Conservation (phyloP, 30 jellyfish, hydroid and myxozoan genomes). For the Turritopsis dohrnii region DNA sequence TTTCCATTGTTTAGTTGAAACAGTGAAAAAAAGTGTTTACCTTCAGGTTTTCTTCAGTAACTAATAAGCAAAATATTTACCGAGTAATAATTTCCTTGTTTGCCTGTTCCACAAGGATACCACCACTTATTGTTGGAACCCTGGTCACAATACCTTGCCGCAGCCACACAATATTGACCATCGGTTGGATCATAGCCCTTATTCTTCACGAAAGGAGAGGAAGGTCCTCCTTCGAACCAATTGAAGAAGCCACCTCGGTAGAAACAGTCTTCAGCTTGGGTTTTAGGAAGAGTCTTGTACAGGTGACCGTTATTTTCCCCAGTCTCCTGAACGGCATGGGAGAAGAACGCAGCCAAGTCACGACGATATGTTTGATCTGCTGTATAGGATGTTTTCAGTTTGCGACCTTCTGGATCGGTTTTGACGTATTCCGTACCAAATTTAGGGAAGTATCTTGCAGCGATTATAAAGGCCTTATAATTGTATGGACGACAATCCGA, state of each 20-base stretch:
- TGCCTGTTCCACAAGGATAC: conserved; percentile 66
- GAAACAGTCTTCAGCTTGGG: conserved; percentile 77
- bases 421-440: conserved; percentile 81
- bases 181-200: conserved; percentile 72
- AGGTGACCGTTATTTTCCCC: conserved; percentile 87
- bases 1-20: too few species aligned
- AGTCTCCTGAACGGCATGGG: conserved; percentile 92
- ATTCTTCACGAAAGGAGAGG: conserved; percentile 82
- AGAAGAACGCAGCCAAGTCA: conserved; percentile 85
- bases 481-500: conserved; percentile 84
- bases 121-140: conserved; percentile 75
- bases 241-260: conserved; percentile 84
- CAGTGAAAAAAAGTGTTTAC: too few species aligned
- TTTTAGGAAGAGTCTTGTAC: conserved; percentile 67
- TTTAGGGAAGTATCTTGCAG: conserved; percentile 87
- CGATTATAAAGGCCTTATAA: conserved; percentile 76
- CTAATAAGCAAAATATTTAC: conserved; percentile 1
- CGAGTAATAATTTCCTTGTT: conserved; percentile 43
- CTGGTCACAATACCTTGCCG: conserved; percentile 75
- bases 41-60: not conserved
- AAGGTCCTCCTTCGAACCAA: conserved; percentile 96
- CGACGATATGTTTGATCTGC: conserved; percentile 58
- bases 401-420: conserved; percentile 50
- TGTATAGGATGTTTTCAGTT: conserved; percentile 53
- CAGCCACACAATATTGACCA: conserved; percentile 77